Percentiles rank a stretch among this genome's conserved stretches.
Conservation (phyloP, 2,888 invertebrate genomes). For the Tetragnatha montana region DNA sequence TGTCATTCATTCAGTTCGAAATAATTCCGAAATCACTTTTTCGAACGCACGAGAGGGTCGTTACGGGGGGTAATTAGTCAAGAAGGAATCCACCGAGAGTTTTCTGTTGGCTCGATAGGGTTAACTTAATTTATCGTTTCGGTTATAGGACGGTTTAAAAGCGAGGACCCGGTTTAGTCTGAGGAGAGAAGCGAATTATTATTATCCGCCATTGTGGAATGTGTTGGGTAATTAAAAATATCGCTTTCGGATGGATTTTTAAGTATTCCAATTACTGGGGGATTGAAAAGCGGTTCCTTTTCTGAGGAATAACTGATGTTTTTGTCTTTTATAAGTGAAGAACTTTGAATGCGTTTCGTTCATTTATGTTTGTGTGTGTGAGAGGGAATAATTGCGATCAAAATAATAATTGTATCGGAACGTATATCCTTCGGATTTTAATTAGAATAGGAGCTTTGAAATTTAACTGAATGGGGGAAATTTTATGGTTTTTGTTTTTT, state of each 20-base stretch:
- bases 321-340: too few relatives aligned
- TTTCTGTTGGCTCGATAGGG: background rate
- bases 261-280: background rate
- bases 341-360: too few relatives aligned
- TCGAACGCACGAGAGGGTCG: background rate
- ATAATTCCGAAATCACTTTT: background rate
- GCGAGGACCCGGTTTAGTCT: background rate
- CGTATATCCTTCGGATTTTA: too few relatives aligned
- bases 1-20: background rate
- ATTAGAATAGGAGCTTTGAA: too few relatives aligned
- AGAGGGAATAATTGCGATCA: too few relatives aligned
- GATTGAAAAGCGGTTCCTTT: background rate
- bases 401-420: too few relatives aligned
- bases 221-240: background rate
- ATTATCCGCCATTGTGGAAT: background rate
- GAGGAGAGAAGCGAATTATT: background rate
- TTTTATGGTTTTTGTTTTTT: too few relatives aligned
- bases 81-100: background rate
- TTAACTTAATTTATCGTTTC: background rate
- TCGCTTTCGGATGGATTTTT: background rate
- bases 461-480: too few relatives aligned
- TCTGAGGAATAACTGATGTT: too few relatives aligned
- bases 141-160: background rate
- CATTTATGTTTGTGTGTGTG: too few relatives aligned
- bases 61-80: background rate